Percentiles rank a stretch among this genome's conserved stretches.
These are phyloP conservation scores for Tillus elongatus DNA, from an alignment of 2,888 invertebrate species.

Conservation along the genomic window DNA sequence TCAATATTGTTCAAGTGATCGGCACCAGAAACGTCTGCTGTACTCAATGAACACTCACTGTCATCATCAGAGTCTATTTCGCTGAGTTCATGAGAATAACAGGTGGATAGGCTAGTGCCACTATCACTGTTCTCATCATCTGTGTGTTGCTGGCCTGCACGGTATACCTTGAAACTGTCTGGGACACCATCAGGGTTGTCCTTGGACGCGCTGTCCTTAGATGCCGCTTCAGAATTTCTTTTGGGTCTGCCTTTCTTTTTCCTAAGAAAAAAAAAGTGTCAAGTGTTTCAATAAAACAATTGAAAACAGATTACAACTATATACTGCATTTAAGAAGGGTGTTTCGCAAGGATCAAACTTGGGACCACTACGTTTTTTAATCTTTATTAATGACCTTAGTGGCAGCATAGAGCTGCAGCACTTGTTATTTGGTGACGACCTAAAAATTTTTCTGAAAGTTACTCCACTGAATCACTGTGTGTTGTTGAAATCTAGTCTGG, in stretches of 20 bases:
- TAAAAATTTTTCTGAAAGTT: too few relatives aligned
- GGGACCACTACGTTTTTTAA: too few relatives aligned
- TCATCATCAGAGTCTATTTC: constrained; percentile 40
- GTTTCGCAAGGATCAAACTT: too few relatives aligned
- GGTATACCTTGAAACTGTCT: constrained; percentile 48
- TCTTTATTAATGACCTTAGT: too few relatives aligned
- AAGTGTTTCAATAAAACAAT: neutral
- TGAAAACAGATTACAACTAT: too few relatives aligned
- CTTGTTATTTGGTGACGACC: too few relatives aligned
- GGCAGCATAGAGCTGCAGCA: too few relatives aligned
- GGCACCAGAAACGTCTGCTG: constrained; percentile 37
- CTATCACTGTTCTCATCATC: constrained; percentile 39
- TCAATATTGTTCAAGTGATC: constrained; percentile 29
- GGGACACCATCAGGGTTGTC: constrained; percentile 36
- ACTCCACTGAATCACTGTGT: too few relatives aligned
- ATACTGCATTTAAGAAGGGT: too few relatives aligned
- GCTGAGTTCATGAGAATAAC: constrained; percentile 40
- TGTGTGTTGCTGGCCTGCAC: constrained; percentile 37
- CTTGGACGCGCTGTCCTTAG: constrained; percentile 16
- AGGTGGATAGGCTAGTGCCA: constrained; percentile 42
- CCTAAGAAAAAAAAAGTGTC: constrained; percentile 18
- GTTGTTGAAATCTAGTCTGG: too few relatives aligned
- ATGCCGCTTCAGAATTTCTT: constrained; percentile 29
- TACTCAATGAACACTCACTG: constrained; percentile 37
- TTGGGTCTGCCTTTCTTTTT: constrained; percentile 37